phyloP scores from a whole-genome alignment of 2,113 vertebrate species.

The Thamnophis sirtalis region DNA sequence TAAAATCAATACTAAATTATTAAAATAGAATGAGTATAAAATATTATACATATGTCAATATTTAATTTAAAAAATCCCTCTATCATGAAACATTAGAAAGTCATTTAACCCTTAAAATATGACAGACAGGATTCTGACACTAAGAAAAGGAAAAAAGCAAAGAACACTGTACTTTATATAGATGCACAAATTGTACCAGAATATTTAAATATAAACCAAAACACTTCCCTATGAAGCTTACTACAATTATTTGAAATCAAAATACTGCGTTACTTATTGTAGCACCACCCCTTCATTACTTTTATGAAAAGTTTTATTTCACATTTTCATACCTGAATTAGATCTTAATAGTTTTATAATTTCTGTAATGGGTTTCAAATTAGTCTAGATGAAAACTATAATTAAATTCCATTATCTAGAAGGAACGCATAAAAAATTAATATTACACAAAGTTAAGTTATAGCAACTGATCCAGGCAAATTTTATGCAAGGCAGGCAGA shows the following conservation, averaged over 20 bases:
- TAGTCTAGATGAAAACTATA: not conserved
- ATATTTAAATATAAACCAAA: not conserved
- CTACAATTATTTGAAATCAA: not conserved
- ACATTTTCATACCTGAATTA: not conserved
- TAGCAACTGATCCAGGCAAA: not conserved
- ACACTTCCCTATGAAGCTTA: not conserved
- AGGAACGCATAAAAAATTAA: not conserved
- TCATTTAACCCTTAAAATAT: not conserved
- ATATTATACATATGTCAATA: not conserved
- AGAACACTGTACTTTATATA: not conserved
- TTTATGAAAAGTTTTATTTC: not conserved
- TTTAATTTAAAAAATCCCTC: not conserved
- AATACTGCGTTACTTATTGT: not conserved
- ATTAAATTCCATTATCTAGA: not conserved
- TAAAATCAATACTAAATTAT: not conserved
- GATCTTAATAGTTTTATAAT: not conserved
- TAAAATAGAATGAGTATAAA: not conserved
- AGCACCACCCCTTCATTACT: not conserved
- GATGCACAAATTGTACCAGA: not conserved
- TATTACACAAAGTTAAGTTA: not conserved
- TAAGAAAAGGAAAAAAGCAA: not conserved
- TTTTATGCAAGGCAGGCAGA: conserved; percentile 6
- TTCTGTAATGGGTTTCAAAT: not conserved
- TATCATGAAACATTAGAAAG: not conserved
- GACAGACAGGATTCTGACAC: not conserved